phyloP scores from a whole-genome alignment of 1,140 invertebrate genomes.

The Reticulitermes speratus region DNA sequence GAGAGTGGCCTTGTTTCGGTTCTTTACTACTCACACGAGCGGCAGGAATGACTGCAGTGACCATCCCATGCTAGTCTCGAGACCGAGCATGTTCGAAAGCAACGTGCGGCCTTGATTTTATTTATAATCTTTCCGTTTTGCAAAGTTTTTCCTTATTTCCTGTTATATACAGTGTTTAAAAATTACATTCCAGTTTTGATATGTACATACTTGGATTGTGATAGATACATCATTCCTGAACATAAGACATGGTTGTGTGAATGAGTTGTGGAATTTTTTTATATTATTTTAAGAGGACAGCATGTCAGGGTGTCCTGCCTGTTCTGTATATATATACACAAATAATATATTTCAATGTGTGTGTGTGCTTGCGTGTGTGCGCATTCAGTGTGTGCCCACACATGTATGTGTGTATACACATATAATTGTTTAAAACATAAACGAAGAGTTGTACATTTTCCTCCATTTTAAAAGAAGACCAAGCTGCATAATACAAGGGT shows the following conservation, averaged over 20 bases:
- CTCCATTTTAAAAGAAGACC: neutral
- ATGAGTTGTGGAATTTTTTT: constrained; percentile 12
- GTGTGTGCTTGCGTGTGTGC: neutral
- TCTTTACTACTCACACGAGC: neutral
- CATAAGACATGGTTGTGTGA: neutral
- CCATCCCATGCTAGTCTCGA: constrained; percentile 17
- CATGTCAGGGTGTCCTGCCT: neutral
- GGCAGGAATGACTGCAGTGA: neutral
- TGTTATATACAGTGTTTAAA: neutral
- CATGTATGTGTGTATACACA: neutral
- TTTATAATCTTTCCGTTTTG: constrained; percentile 17
- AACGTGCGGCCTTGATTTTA: constrained; percentile 1
- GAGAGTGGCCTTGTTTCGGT: neutral
- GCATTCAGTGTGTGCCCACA: too few species aligned
- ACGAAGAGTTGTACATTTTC: neutral
- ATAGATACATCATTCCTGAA: neutral
- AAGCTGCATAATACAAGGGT: constrained; percentile 5
- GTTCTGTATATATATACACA: constrained; percentile 7
- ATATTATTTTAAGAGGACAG: constrained; percentile 10
- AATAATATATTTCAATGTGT: neutral
- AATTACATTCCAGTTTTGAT: constrained; percentile 12
- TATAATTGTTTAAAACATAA: neutral
- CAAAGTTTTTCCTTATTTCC: neutral
- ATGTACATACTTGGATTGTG: constrained; percentile 8
- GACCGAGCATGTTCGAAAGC: constrained; percentile 2